Evolutionary conservation across 2,888 invertebrate genomes (phyloP).

Genomic region (Aricia artaxerxes): DNA sequence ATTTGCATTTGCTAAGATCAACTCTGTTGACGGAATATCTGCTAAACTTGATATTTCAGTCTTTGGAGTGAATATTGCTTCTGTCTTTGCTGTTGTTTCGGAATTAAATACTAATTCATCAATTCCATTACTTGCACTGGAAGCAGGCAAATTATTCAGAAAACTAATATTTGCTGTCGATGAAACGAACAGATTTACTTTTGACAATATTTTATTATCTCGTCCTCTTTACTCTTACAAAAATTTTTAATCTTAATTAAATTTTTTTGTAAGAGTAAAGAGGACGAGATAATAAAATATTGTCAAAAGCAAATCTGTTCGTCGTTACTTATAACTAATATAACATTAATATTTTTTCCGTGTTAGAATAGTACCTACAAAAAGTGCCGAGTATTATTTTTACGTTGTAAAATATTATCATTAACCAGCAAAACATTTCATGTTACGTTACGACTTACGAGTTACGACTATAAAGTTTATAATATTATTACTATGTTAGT

Average conservation of each 20-base stretch:
- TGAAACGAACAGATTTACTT: neutral
- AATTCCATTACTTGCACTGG: neutral
- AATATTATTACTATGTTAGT: neutral
- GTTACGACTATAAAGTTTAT: neutral
- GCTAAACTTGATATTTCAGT: neutral
- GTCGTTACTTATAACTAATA: neutral
- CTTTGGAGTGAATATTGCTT: neutral
- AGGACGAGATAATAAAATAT: too few relatives aligned
- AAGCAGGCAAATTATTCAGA: neutral
- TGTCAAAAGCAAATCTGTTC: too few relatives aligned
- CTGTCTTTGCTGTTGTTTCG: neutral
- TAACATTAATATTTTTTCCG: too few relatives aligned
- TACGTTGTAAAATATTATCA: neutral
- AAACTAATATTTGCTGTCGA: neutral
- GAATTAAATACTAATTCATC: neutral
- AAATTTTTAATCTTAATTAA: too few relatives aligned
- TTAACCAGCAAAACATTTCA: neutral
- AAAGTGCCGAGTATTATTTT: neutral
- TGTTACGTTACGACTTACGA: neutral
- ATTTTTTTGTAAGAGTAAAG: too few relatives aligned
- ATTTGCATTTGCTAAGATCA: neutral
- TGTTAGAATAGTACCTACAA: neutral
- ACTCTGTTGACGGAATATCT: neutral
- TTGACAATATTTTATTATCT: too few relatives aligned
- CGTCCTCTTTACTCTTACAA: too few relatives aligned